phyloP scores from a whole-genome alignment of 2,113 vertebrate genomes.

The Psettodes erumei region DNA sequence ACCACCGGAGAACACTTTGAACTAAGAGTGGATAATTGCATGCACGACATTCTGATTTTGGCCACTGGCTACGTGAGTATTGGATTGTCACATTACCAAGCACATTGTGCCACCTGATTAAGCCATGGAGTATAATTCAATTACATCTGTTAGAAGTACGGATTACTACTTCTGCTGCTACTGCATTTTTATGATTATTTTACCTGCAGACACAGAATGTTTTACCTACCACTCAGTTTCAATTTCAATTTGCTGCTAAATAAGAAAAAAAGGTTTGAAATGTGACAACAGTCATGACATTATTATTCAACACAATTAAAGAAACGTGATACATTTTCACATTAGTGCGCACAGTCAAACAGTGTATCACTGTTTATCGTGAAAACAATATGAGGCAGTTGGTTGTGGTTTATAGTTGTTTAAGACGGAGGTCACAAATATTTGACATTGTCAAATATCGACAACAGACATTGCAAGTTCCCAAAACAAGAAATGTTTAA shows the following conservation, averaged over 20 bases:
- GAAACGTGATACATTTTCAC: neutral
- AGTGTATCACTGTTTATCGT: neutral
- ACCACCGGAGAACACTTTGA: slow-evolving; percentile 19
- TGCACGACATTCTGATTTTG: slow-evolving; percentile 19
- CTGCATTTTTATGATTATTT: neutral
- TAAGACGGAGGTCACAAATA: slow-evolving; percentile 14
- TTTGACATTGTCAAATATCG: no score
- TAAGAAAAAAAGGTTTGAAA: neutral
- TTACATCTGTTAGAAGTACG: neutral
- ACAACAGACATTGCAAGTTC: no score
- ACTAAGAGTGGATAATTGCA: slow-evolving; percentile 22
- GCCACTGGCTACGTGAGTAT: neutral
- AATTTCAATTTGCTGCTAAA: neutral
- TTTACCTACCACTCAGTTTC: neutral
- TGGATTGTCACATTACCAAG: neutral
- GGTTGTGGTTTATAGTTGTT: slow-evolving; percentile 33
- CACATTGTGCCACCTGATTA: neutral
- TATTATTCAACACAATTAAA: neutral
- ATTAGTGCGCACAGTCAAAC: neutral
- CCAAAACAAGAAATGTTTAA: neutral
- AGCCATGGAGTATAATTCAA: neutral
- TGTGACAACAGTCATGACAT: neutral
- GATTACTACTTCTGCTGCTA: neutral
- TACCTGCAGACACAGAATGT: neutral
- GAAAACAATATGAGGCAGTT: slow-evolving; percentile 1